These are phyloP conservation scores for Ostrea denselamellosa DNA, from an alignment of 1,140 invertebrate species.

Conservation along the genomic window DNA sequence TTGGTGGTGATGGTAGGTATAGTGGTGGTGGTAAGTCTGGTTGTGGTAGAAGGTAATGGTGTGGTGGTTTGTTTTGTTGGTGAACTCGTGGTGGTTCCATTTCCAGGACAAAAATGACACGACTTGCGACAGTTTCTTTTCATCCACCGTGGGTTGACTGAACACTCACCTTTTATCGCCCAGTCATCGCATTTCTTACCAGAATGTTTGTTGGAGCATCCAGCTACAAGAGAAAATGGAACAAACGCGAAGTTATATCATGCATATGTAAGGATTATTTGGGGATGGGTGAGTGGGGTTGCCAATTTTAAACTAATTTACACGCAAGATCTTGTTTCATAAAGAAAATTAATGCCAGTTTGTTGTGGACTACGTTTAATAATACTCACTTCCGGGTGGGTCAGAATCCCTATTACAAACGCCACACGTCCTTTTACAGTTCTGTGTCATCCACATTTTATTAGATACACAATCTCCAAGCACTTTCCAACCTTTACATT, in stretches of 20 bases:
- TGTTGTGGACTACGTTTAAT: not conserved
- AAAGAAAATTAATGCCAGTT: not conserved
- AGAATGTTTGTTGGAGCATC: not conserved
- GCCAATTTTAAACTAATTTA: too few relatives aligned
- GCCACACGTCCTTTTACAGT: conserved; percentile 69
- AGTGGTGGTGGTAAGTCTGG: not conserved
- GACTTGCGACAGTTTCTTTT: conserved; percentile 65
- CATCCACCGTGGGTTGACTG: conserved; percentile 69
- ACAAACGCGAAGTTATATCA: not conserved
- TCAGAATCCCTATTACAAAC: conserved; percentile 55
- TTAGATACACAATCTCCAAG: conserved; percentile 69
- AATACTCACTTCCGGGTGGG: not conserved
- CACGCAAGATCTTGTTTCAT: too few relatives aligned
- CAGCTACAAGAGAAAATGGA: not conserved
- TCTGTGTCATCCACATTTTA: conserved; percentile 66
- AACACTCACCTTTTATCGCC: conserved; percentile 66
- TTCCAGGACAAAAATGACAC: conserved; percentile 64
- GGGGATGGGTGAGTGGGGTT: too few relatives aligned
- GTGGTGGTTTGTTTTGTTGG: not conserved
- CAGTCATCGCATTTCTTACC: conserved; percentile 65
- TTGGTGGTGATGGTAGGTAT: not conserved
- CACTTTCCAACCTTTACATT: conserved; percentile 67
- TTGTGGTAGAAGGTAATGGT: not conserved
- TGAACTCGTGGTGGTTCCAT: conserved; percentile 47
- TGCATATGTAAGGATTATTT: too few relatives aligned